Evolutionary conservation across 2,888 invertebrate species (phyloP).

Genomic region (Halocaridina rubra): DNA sequence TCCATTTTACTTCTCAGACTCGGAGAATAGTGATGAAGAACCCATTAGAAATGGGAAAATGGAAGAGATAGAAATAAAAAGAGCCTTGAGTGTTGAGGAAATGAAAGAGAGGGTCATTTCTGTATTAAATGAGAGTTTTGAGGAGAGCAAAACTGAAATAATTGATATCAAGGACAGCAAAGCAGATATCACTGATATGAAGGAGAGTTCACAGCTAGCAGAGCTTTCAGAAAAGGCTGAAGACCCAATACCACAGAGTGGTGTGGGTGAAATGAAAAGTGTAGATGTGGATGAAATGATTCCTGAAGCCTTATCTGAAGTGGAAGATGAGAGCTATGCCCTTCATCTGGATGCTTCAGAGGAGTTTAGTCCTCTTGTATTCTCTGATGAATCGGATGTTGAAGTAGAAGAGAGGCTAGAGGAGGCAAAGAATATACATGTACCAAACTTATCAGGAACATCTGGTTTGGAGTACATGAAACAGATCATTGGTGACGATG

Average conservation of each 20-base stretch:
- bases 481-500: neutral
- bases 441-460: no score
- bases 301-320: constrained; percentile 14
- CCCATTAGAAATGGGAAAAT: neutral
- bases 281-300: constrained; percentile 38
- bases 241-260: neutral
- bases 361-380: constrained; percentile 18
- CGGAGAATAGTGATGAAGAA: neutral
- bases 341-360: neutral
- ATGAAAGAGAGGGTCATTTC: neutral
- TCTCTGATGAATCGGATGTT: constrained; percentile 11
- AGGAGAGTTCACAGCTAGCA: neutral
- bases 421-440: no score
- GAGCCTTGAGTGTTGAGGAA: neutral
- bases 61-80: neutral
- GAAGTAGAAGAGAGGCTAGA: neutral
- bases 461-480: no score
- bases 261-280: neutral
- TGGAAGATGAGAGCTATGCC: neutral
- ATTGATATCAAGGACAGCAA: neutral
- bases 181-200: neutral
- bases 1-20: neutral
- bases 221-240: neutral
- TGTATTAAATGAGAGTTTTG: neutral
- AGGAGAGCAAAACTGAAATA: neutral